Conservation (phyloP, 2,113 vertebrate genomes). For the Rhegmatorhina hoffmannsi region DNA sequence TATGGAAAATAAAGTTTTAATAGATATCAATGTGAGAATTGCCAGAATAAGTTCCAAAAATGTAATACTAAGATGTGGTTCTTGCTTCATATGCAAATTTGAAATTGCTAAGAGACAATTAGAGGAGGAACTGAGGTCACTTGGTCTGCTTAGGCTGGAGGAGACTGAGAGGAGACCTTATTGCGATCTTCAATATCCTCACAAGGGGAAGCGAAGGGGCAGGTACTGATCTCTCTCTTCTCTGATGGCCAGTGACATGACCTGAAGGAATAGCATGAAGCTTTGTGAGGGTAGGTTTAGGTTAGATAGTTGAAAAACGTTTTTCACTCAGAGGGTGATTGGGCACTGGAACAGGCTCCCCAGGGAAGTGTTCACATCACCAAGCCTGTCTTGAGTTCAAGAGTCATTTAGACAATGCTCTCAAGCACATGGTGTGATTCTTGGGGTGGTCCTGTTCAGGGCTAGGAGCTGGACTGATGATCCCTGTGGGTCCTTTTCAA, state of each 20-base stretch:
- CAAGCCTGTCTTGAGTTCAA: not conserved
- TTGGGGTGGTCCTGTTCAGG: not conserved
- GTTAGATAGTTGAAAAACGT: fast-evolving
- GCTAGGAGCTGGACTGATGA: not conserved
- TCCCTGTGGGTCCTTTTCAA: not conserved
- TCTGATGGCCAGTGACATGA: not conserved
- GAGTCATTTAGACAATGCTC: not conserved
- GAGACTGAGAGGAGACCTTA: not conserved
- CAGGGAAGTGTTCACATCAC: not conserved
- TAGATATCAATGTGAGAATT: not conserved
- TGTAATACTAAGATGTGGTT: not conserved
- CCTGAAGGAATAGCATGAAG: fast-evolving
- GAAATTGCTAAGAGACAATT: not conserved
- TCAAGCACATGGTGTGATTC: not conserved
- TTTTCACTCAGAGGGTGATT: fast-evolving
- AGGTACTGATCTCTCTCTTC: not conserved
- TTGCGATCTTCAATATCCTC: not conserved
- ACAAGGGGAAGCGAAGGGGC: not conserved
- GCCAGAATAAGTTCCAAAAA: not conserved
- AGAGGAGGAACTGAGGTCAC: not conserved
- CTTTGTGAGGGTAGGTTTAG: not conserved
- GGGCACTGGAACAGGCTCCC: not conserved
- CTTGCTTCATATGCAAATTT: fast-evolving
- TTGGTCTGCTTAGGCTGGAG: not conserved
- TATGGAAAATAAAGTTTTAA: not conserved